Base-by-base conservation (phyloP, 2,888 invertebrate species). In the Drymonia ruficornis region DNA sequence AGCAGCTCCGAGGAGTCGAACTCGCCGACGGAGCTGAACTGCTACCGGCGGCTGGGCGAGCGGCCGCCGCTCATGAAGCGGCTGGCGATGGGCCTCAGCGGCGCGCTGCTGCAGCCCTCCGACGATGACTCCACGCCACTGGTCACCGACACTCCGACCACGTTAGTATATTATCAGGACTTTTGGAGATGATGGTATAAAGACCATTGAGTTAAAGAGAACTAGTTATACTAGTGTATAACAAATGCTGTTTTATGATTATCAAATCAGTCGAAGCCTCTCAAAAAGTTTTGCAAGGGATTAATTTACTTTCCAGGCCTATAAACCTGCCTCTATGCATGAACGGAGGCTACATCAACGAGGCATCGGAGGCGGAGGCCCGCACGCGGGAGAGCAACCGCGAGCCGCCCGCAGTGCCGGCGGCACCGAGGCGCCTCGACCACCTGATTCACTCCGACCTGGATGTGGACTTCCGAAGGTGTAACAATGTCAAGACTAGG, bases 1-100 rank as follows among this genome's bases (percentile, higher is more conserved):
- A 95, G 94, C 85, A 96, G 96, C 81, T 97, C 97, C 69, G 97
- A 97, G 84, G 97, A 97, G 90, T 96, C 97, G 80, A 96, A 96
- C 88, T 97, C 97, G 11, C 97, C 97, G 47, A 96, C 97, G 50
- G 97, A 97, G 92, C 94, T 97, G 85, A 96, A 96, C 90, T 96
- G 97, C 79, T 97, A 96, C 89, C 95, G 97, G 82, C 93, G 96
- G 75, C 94, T 97, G 31, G 84, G 81, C 5, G 84, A 97, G 83
- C 96, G 97, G 82, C 96, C 97, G 56, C 97, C 97, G 50, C 93
- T 97, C 76, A 95, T 95, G 80, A 96, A 96, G 86, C 93, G 96
- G 51, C 94, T 97, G 63, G 96, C 97, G 50, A 95, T 96, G 94
- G 96, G 96, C 1, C 89, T 96, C 61, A 94, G 95, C 56, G 94